These are phyloP conservation scores for Melanogrammus aeglefinus DNA, from an alignment of 2,797 vertebrate species.

Conservation along the genomic window DNA sequence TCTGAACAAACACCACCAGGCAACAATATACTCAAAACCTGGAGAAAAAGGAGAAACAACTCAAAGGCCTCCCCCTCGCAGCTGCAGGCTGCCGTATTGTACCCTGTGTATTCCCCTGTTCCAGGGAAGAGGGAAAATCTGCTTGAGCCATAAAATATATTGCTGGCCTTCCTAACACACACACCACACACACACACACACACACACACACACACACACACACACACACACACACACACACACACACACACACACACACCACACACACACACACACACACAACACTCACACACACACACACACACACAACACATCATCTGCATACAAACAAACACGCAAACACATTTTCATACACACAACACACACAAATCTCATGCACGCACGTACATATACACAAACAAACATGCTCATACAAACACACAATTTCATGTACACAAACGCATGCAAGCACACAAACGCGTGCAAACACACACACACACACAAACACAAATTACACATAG, in stretches of 20 bases:
- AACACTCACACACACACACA: constrained; percentile 14
- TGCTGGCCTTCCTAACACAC: constrained; percentile 20
- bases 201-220: not conserved
- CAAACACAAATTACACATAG: constrained; percentile 4
- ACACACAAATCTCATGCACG: not conserved
- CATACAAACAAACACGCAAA: constrained; percentile 21
- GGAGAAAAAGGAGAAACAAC: constrained; percentile 13
- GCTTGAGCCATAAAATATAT: constrained; percentile 52
- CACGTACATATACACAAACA: constrained; percentile 13
- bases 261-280: constrained; percentile 3
- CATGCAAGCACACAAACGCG: too few species aligned
- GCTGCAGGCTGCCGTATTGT: constrained; percentile 7
- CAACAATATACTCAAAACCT: constrained; percentile 6
- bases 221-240: not conserved
- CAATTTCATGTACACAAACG: too few species aligned
- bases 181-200: not conserved
- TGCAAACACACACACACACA: not conserved
- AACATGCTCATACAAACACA: constrained; percentile 1
- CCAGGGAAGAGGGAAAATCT: constrained; percentile 29
- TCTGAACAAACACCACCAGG: constrained; percentile 2
- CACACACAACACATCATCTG: too few species aligned
- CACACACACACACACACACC: constrained; percentile 16
- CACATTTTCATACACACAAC: not conserved
- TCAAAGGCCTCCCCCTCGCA: not conserved
- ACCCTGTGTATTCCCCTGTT: constrained; percentile 29